Base-by-base conservation (phyloP, 2,888 invertebrate genomes). In the Caenorhabditis uteleia region DNA sequence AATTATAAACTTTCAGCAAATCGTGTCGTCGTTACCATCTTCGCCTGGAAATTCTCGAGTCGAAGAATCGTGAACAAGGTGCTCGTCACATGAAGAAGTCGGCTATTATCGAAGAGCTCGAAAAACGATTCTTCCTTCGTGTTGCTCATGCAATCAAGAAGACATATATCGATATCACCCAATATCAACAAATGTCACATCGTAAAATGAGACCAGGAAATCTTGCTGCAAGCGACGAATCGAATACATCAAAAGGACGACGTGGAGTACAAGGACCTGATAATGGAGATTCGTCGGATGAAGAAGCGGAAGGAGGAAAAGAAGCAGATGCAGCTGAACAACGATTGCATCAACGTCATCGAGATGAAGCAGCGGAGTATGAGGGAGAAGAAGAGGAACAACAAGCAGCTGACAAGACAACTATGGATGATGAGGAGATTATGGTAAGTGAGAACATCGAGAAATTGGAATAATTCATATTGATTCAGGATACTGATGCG, bases 11-110 rank as follows among this genome's bases (percentile, higher is more conserved):
- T 44, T 58, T 29, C 62, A 76, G 74, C 20, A 50, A 68, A 38
- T 62, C 68, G 16, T 58, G 49, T 29, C 75, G 82, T 21, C 57
- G 60, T 36, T 82, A 79, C 62, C 66, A 60, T 27, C 58, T 82
- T 4, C 68, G 69, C 7, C 50, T 82, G 36, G 75, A 79, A 33
- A 59, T 82, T 33, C 85, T 94, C 50, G 90, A 91, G 0, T 85
- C 89, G 38, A 86, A 88, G 21, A 88, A 88, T 29, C 94, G 94
- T 82, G 89, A 89, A 76, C 87, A 88, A 2, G 88, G 90, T 47
- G 91, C 89, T 75, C 86, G 87, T 12, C 77, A 81, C 46, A 88
- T 92, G 2, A 89, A 88, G 47, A 91, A 79, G 7, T 3, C 44
- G 1, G 36, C 29, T 6, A 75, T 83, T 29, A 65, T 82, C 62